A percentile compares a stretch with the other conserved stretches of the same genome.
Evolutionary conservation across 2,797 vertebrate species (phyloP).

Genomic region (Acanthiza pusilla): DNA sequence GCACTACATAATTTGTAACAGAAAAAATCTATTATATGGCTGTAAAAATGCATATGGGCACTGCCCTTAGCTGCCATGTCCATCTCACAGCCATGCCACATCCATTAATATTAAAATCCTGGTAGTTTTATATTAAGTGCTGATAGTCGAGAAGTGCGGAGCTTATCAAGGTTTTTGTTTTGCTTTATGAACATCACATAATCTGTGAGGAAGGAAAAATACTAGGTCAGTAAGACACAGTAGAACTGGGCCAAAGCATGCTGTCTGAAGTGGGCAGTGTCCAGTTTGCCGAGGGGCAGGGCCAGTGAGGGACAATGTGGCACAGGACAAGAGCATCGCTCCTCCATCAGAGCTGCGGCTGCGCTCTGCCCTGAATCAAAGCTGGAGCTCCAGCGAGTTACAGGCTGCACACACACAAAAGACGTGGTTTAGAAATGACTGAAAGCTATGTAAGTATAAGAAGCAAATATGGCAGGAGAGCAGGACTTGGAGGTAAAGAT

Average conservation of each 20-base stretch:
- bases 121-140: neutral
- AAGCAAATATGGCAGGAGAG: neutral
- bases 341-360: rapidly evolving
- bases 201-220: neutral
- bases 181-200: neutral
- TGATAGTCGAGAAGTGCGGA: neutral
- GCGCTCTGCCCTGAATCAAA: neutral
- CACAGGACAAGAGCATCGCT: neutral
- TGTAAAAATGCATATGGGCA: slow-evolving; percentile 4
- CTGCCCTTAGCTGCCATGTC: neutral
- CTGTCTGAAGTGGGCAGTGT: neutral
- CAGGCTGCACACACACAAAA: neutral
- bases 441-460: neutral
- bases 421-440: neutral
- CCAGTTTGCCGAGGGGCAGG: neutral
- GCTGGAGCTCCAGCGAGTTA: neutral
- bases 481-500: rapidly evolving
- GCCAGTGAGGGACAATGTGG: rapidly evolving
- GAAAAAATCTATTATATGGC: neutral
- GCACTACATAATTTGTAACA: neutral
- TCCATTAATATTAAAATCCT: slow-evolving; percentile 12
- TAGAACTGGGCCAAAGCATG: neutral
- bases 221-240: neutral
- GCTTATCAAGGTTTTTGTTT: neutral
- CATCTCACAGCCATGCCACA: neutral